phyloP scores from a whole-genome alignment of 1,140 invertebrate genomes.

The Luehdorfia chinensis region DNA sequence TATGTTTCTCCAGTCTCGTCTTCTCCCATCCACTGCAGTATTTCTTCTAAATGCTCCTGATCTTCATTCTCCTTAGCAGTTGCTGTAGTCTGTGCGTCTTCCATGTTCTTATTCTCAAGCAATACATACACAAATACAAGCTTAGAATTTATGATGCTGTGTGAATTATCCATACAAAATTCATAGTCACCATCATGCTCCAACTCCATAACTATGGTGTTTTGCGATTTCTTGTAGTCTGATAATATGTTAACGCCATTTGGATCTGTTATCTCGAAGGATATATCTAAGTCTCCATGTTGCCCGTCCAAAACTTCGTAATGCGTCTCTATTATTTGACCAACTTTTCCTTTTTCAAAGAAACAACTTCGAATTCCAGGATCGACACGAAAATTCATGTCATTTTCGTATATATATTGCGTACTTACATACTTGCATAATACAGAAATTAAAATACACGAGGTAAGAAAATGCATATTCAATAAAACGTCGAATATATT shows the following conservation, averaged over 20 bases:
- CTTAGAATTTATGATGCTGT: slow-evolving; percentile 86
- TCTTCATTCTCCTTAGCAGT: slow-evolving; percentile 27
- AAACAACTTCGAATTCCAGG: slow-evolving; percentile 82
- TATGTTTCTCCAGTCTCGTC: slow-evolving; percentile 43
- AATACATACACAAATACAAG: slow-evolving; percentile 88
- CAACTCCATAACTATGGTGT: slow-evolving; percentile 69
- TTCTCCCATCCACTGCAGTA: slow-evolving; percentile 51
- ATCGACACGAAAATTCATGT: slow-evolving; percentile 83
- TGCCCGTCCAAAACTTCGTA: slow-evolving; percentile 88
- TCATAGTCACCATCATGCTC: slow-evolving; percentile 82
- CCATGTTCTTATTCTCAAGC: slow-evolving; percentile 76
- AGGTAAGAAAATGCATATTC: slow-evolving; percentile 31
- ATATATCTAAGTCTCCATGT: slow-evolving; percentile 87
- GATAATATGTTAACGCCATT: slow-evolving; percentile 79
- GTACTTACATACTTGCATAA: slow-evolving; percentile 13
- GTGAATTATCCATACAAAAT: slow-evolving; percentile 90
- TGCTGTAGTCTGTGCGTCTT: slow-evolving; percentile 30
- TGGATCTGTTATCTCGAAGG: slow-evolving; percentile 82
- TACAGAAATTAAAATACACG: slow-evolving; percentile 20
- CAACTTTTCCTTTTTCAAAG: slow-evolving; percentile 79
- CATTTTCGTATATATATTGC: slow-evolving; percentile 70
- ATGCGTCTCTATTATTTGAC: slow-evolving; percentile 81
- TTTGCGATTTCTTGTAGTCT: slow-evolving; percentile 84
- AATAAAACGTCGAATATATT: too few species aligned
- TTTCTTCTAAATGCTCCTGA: slow-evolving; percentile 35